Percentiles rank a stretch among this genome's conserved stretches.
These are phyloP conservation scores for Caenorhabditis brenneri DNA, from an alignment of 1,140 invertebrate genomes.

Conservation along the genomic window DNA sequence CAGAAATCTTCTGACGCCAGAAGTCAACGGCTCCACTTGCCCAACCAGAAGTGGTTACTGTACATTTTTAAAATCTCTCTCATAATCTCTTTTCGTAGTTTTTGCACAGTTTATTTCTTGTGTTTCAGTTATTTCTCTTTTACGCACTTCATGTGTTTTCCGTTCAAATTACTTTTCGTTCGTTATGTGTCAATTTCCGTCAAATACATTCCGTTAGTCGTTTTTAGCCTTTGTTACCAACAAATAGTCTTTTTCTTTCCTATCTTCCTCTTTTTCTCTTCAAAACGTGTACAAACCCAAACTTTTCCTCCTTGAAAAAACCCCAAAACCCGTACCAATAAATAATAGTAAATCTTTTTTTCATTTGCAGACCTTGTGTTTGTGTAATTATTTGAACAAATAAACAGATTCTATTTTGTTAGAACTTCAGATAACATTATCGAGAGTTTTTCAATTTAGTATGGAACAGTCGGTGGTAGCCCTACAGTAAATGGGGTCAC, in stretches of 20 bases:
- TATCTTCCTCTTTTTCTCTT: not conserved
- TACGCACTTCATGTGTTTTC: not conserved
- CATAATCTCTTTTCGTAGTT: not conserved
- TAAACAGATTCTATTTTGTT: not conserved
- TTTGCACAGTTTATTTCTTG: not conserved
- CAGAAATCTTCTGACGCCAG: conserved; percentile 17
- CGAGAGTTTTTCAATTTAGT: not conserved
- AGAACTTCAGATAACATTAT: not conserved
- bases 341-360: too few relatives aligned
- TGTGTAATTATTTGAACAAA: not conserved
- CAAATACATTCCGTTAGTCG: conserved; percentile 6
- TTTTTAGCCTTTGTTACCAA: not conserved
- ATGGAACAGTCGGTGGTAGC: conserved; percentile 2
- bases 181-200: conserved; percentile 30
- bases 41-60: not conserved
- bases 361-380: too few relatives aligned
- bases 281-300: conserved; percentile 28
- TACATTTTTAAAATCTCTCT: not conserved
- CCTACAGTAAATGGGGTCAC: conserved; percentile 2
- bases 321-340: not conserved
- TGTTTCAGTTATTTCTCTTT: not conserved
- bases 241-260: not conserved
- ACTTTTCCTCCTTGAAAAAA: not conserved
- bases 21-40: not conserved
- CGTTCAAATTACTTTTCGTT: not conserved